phyloP scores from a whole-genome alignment of 2,888 invertebrate genomes.

The Amphipoea oculea region DNA sequence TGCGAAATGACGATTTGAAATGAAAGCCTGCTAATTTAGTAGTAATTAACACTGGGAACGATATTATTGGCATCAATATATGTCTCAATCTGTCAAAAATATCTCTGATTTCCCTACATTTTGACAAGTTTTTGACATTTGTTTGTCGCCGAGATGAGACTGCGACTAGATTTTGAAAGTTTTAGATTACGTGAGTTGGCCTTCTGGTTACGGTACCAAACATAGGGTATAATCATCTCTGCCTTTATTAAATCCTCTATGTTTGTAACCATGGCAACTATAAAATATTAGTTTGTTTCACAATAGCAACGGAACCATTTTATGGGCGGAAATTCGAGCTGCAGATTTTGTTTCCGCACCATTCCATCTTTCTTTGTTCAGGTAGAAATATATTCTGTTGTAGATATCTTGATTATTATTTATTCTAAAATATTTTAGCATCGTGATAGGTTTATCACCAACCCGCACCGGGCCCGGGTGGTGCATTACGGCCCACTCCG shows the following conservation, averaged over 20 bases:
- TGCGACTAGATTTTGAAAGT: too few relatives aligned
- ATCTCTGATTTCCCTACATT: too few relatives aligned
- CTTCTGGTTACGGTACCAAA: background rate
- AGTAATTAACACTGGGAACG: too few relatives aligned
- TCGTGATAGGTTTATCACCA: background rate
- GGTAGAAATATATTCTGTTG: conserved; percentile 1
- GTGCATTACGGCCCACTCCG: too few relatives aligned
- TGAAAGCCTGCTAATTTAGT: background rate
- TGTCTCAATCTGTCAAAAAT: too few relatives aligned
- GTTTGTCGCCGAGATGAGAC: too few relatives aligned
- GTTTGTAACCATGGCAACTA: conserved; percentile 12
- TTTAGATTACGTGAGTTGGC: too few relatives aligned
- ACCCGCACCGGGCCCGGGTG: too few relatives aligned
- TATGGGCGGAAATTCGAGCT: conserved; percentile 58
- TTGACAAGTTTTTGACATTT: too few relatives aligned
- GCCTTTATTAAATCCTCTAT: background rate
- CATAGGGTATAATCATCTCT: background rate
- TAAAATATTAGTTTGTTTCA: conserved; percentile 12
- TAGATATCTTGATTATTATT: background rate
- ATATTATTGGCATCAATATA: too few relatives aligned
- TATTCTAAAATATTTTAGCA: background rate
- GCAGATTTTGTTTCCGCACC: conserved; percentile 50
- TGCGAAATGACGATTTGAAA: background rate
- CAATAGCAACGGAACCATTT: conserved; percentile 37
- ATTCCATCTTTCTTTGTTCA: conserved; percentile 24